A percentile compares a stretch with the other conserved stretches of the same genome.
Conservation (phyloP, 1,140 invertebrate species). For the Rhyzopertha dominica region DNA sequence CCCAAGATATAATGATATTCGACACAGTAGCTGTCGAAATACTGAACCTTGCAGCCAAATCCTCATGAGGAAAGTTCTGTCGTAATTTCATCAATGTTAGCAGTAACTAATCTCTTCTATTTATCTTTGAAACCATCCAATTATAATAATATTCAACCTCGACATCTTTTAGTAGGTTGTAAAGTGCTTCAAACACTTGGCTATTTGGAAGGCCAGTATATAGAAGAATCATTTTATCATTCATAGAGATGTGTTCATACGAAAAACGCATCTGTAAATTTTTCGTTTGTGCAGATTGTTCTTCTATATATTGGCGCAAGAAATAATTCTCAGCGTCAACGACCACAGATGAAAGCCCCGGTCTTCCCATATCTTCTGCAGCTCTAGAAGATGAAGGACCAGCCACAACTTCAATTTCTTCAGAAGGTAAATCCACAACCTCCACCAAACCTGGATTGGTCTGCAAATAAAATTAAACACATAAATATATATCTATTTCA, state of each 20-base stretch:
- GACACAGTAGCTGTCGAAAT: constrained; percentile 17
- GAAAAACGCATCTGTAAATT: constrained; percentile 14
- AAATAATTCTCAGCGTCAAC: too few species aligned
- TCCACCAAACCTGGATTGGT: background rate
- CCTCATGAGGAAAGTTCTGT: constrained; percentile 21
- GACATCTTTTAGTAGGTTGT: constrained; percentile 14
- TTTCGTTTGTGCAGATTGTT: constrained; percentile 14
- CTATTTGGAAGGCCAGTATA: constrained; percentile 25
- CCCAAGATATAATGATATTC: constrained; percentile 28
- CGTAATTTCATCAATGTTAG: constrained; percentile 29
- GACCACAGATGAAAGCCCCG: constrained; percentile 17
- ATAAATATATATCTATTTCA: constrained; percentile 1
- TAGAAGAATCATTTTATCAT: constrained; percentile 18
- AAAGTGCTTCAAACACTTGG: constrained; percentile 15
- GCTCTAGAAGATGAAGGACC: constrained; percentile 12
- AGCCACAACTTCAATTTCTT: background rate
- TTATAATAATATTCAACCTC: constrained; percentile 22
- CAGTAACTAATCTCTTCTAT: constrained; percentile 25
- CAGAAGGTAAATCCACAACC: background rate
- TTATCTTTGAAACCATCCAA: constrained; percentile 20
- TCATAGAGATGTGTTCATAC: constrained; percentile 18
- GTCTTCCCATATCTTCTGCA: constrained; percentile 17
- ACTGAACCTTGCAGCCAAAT: constrained; percentile 23
- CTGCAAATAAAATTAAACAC: background rate
- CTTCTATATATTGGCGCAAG: too few species aligned